phyloP scores from a whole-genome alignment of 2,797 vertebrate species.

The Antennarius maculatus region DNA sequence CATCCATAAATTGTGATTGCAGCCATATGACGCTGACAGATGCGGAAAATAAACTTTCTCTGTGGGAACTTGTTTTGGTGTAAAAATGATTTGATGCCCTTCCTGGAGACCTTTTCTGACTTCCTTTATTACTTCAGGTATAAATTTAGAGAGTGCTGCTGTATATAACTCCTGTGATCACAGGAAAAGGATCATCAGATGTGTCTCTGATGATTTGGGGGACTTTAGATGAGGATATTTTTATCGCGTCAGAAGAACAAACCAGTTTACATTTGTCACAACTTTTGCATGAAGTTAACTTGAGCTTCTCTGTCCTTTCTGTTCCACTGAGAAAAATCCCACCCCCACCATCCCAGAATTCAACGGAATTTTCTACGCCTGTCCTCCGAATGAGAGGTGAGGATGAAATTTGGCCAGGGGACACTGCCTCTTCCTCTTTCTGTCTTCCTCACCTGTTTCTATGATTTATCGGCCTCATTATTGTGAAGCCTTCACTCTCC shows the following conservation, averaged over 20 bases:
- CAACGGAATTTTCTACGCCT: conserved; percentile 13
- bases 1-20: too few species aligned
- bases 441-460: background rate
- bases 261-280: conserved; percentile 7
- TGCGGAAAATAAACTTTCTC: too few species aligned
- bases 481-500: conserved; percentile 11
- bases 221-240: background rate
- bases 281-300: conserved; percentile 22
- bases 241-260: background rate
- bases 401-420: too few species aligned
- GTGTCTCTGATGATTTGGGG: background rate
- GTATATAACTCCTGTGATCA: background rate
- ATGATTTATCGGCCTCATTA: conserved; percentile 46
- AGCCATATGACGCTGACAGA: too few species aligned
- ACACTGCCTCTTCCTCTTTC: background rate
- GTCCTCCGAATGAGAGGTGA: conserved; percentile 2
- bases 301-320: background rate
- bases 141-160: background rate
- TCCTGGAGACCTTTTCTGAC: background rate
- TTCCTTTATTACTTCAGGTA: background rate
- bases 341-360: background rate
- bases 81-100: background rate
- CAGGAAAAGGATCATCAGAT: background rate
- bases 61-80: too few species aligned
- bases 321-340: too few species aligned